Conservation (phyloP, 2,888 invertebrate genomes). For the Keiferia lycopersicella region DNA sequence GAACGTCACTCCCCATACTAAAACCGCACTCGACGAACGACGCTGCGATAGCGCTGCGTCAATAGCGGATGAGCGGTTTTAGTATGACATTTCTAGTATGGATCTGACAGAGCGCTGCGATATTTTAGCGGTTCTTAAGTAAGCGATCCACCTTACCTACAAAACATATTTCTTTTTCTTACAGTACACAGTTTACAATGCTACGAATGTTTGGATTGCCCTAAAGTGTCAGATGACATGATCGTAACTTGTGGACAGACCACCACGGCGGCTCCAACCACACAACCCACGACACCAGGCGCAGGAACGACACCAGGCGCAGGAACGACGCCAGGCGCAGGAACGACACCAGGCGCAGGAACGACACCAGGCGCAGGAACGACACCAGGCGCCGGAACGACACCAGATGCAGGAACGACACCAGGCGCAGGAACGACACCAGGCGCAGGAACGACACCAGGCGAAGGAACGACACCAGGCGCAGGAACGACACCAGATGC, state of each 20-base stretch:
- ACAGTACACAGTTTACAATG: constrained; percentile 49
- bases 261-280: constrained; percentile 21
- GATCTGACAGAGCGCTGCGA: too few relatives aligned
- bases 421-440: too few relatives aligned
- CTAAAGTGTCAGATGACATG: constrained; percentile 31
- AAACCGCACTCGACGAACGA: too few relatives aligned
- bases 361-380: neutral
- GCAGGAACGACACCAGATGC: neutral
- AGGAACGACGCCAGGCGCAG: neutral
- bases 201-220: constrained; percentile 46
- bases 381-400: constrained; percentile 22
- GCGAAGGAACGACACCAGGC: constrained; percentile 1
- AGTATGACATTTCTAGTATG: too few relatives aligned
- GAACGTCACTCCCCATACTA: too few relatives aligned
- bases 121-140: too few relatives aligned
- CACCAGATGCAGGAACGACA: constrained; percentile 20
- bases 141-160: neutral
- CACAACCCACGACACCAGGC: neutral
- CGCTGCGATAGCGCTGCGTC: too few relatives aligned
- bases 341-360: neutral
- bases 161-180: constrained; percentile 31
- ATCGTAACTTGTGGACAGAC: constrained; percentile 39
- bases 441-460: neutral
- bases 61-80: too few relatives aligned
- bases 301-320: neutral